Evolutionary conservation across 2,113 vertebrate species (phyloP).

Genomic region (Scytalopus superciliaris): DNA sequence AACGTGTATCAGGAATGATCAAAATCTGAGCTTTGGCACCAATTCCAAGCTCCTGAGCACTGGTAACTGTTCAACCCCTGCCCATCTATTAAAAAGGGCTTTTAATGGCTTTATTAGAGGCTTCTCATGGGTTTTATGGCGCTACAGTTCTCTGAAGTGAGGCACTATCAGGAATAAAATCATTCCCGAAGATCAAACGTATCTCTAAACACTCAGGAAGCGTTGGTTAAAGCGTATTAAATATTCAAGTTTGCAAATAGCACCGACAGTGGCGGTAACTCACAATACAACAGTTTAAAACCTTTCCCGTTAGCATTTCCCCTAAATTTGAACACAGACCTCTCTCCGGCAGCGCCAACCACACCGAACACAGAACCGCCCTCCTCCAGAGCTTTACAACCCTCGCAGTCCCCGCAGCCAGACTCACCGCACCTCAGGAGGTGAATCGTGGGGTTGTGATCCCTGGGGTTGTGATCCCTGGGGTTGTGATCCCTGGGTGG

Average conservation of each 20-base stretch:
- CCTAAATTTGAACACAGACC: not conserved
- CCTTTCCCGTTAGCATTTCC: fast-evolving
- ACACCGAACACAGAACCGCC: not conserved
- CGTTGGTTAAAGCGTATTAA: not conserved
- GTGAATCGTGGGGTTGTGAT: not conserved
- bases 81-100: not conserved
- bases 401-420: not conserved
- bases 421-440: not conserved
- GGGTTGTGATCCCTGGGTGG: no score
- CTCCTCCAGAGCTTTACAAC: fast-evolving
- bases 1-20: not conserved
- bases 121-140: not conserved
- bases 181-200: not conserved
- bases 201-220: not conserved
- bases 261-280: not conserved
- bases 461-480: no score
- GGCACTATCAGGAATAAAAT: not conserved
- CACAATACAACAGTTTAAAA: not conserved
- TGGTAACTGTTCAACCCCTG: not conserved
- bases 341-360: no score
- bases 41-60: no score
- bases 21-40: not conserved
- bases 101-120: not conserved
- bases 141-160: not conserved
- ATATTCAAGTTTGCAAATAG: not conserved